A percentile compares a stretch with the other conserved stretches of the same genome.
Conservation (phyloP, 53 echinoderm and acorn worm genomes). For the Paracentrotus lividus region DNA sequence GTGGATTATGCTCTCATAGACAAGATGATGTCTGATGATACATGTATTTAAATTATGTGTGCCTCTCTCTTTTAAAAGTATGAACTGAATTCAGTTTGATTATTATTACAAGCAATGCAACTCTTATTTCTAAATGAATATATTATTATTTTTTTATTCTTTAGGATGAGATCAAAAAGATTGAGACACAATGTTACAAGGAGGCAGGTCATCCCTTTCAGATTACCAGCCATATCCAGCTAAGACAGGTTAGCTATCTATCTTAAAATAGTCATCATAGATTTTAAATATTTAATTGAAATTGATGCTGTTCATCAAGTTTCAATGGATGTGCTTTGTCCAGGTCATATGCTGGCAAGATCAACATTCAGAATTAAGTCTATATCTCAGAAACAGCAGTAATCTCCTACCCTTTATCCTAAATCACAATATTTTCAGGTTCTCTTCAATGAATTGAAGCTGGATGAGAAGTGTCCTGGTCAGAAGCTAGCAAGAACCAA, state of each 20-base stretch:
- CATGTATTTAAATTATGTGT: too few relatives aligned
- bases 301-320: too few relatives aligned
- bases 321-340: too few relatives aligned
- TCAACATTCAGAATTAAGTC: too few relatives aligned
- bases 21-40: too few relatives aligned
- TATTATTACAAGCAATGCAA: background rate
- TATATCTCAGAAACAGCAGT: too few relatives aligned
- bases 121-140: background rate
- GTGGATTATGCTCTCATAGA: too few relatives aligned
- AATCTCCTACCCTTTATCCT: too few relatives aligned
- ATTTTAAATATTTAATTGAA: background rate
- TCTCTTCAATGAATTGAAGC: conserved; percentile 88
- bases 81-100: too few relatives aligned
- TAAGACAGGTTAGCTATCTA: conserved; percentile 86
- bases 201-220: conserved; percentile 86
- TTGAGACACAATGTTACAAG: conserved; percentile 78
- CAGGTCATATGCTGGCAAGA: too few relatives aligned
- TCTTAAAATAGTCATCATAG: background rate
- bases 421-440: conserved; percentile 70
- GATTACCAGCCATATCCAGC: conserved; percentile 89
- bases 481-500: conserved; percentile 86
- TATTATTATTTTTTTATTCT: background rate
- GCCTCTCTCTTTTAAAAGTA: too few relatives aligned
- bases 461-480: conserved; percentile 84
- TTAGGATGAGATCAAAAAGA: conserved; percentile 75